Percentiles rank a stretch among this genome's conserved stretches.
Evolutionary conservation across 2,888 invertebrate genomes (phyloP).

Genomic region (Syrista parreyssii): DNA sequence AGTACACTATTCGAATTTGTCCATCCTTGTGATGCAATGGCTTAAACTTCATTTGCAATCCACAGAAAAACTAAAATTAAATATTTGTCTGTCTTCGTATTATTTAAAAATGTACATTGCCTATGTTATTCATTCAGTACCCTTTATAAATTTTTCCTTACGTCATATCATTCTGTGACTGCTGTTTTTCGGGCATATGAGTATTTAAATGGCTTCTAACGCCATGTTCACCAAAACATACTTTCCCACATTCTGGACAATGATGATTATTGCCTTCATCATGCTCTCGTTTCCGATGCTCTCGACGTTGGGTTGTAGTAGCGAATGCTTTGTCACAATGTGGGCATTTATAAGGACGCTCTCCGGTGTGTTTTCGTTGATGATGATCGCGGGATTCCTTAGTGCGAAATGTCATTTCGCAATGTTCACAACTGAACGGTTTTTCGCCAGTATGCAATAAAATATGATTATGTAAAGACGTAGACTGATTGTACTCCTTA

Average conservation of each 20-base stretch:
- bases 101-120: not conserved
- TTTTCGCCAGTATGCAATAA: slow-evolving; percentile 20
- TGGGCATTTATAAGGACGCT: slow-evolving; percentile 21
- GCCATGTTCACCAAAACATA: slow-evolving; percentile 19
- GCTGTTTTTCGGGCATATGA: slow-evolving; percentile 14
- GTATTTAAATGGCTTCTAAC: slow-evolving; percentile 18
- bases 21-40: not conserved
- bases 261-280: slow-evolving; percentile 19
- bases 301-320: slow-evolving; percentile 17
- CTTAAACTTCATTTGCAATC: not conserved
- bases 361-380: slow-evolving; percentile 19
- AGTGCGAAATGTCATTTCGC: slow-evolving; percentile 20
- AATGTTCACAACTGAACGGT: slow-evolving; percentile 20
- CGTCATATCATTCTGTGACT: not conserved
- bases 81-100: not conserved
- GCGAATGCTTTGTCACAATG: slow-evolving; percentile 17
- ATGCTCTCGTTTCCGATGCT: slow-evolving; percentile 18
- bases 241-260: slow-evolving; percentile 19
- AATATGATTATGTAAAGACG: slow-evolving; percentile 21
- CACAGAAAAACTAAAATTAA: not conserved
- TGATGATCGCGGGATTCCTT: slow-evolving; percentile 21
- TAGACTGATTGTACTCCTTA: slow-evolving; percentile 22
- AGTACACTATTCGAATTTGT: not conserved
- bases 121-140: not conserved
- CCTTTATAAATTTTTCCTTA: not conserved